phyloP scores from a whole-genome alignment of 2,888 invertebrate genomes.

The Sepioteuthis lessoniana region DNA sequence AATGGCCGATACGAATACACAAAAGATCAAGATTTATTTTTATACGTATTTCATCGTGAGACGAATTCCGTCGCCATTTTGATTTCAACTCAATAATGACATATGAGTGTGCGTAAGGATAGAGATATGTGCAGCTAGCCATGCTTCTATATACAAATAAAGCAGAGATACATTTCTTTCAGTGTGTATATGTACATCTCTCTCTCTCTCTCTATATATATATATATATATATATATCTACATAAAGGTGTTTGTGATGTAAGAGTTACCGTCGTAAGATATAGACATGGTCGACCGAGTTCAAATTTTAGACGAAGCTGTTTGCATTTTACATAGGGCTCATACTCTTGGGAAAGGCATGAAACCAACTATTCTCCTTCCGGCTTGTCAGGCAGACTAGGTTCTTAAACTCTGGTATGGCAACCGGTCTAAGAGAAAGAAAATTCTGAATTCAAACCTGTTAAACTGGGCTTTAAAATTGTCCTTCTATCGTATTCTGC shows the following conservation, averaged over 20 bases:
- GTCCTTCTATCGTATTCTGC: no score
- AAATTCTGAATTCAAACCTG: no score
- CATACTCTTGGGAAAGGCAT: no score
- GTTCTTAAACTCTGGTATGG: no score
- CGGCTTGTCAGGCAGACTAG: no score
- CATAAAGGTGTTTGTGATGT: not conserved
- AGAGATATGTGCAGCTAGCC: not conserved
- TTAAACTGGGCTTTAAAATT: no score
- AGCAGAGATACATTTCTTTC: not conserved
- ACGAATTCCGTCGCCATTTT: not conserved
- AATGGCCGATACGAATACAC: not conserved
- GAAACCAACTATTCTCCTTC: no score
- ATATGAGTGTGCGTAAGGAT: not conserved
- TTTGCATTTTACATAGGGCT: no score
- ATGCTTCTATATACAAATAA: not conserved
- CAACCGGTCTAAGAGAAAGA: no score
- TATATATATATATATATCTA: not conserved
- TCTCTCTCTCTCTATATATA: not conserved
- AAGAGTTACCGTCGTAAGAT: no score
- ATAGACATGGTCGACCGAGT: no score
- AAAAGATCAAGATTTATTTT: slow-evolving; percentile 23
- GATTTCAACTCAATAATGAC: not conserved
- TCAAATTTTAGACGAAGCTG: no score
- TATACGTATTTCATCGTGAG: not conserved
- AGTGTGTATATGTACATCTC: not conserved